phyloP scores from a whole-genome alignment of 2,888 invertebrate species.

The Sarcophaga variegata region DNA sequence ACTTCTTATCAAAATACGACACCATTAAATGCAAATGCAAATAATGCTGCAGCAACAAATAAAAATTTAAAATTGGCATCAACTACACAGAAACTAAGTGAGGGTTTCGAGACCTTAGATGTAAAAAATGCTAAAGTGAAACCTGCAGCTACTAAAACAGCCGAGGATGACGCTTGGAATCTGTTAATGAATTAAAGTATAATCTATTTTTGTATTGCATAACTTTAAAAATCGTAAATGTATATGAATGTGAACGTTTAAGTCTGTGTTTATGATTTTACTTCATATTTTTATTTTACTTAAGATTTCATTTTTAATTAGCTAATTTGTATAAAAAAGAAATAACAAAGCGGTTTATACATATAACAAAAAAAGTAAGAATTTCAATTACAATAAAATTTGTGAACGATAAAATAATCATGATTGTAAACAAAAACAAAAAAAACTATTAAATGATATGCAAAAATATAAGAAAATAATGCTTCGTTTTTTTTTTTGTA shows the following conservation, averaged over 20 bases:
- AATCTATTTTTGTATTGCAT: slow-evolving; percentile 19
- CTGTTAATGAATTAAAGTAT: slow-evolving; percentile 84
- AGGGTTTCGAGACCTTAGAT: slow-evolving; percentile 80
- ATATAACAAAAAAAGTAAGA: not conserved
- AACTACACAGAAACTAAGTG: slow-evolving; percentile 76
- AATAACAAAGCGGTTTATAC: not conserved
- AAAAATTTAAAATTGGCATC: slow-evolving; percentile 77
- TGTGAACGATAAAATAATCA: no score
- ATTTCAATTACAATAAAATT: not conserved
- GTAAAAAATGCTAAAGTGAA: slow-evolving; percentile 79
- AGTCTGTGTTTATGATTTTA: slow-evolving; percentile 25
- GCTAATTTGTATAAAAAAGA: slow-evolving; percentile 49
- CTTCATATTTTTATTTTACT: slow-evolving; percentile 21
- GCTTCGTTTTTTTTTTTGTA: no score
- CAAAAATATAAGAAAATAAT: no score
- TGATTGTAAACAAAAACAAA: no score
- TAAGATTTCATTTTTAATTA: slow-evolving; percentile 39
- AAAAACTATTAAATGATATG: no score
- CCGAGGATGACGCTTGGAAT: slow-evolving; percentile 85
- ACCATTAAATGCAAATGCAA: slow-evolving; percentile 55
- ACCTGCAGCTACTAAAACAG: slow-evolving; percentile 78
- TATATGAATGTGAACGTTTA: slow-evolving; percentile 4
- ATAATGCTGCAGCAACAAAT: slow-evolving; percentile 60
- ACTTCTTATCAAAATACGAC: slow-evolving; percentile 77
- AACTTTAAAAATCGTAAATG: slow-evolving; percentile 19